A percentile compares a stretch with the other conserved stretches of the same genome.
Evolutionary conservation across 2,888 invertebrate genomes (phyloP).

Genomic region (Netelia inedita): DNA sequence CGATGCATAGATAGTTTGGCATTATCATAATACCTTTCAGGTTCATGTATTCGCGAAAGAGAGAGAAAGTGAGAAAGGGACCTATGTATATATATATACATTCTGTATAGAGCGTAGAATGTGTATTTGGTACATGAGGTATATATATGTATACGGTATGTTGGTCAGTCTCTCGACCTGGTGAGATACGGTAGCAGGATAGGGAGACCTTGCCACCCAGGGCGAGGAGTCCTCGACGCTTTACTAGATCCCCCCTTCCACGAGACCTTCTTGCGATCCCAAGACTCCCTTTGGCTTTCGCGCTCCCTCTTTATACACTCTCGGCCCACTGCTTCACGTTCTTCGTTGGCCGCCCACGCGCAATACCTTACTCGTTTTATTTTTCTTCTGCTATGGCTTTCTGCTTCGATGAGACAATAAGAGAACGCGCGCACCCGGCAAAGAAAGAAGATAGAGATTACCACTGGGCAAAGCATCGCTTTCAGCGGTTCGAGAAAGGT

Average conservation of each 20-base stretch:
- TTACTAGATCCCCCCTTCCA: constrained; percentile 30
- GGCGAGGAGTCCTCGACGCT: constrained; percentile 68
- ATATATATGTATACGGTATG: constrained; percentile 34
- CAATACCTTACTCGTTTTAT: constrained; percentile 37
- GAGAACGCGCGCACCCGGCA: too few species aligned
- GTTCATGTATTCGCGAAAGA: constrained; percentile 70
- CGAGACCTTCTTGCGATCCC: constrained; percentile 34
- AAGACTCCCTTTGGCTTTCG: neutral
- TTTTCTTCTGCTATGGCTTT: too few species aligned
- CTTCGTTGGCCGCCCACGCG: constrained; percentile 73
- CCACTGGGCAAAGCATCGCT: too few species aligned
- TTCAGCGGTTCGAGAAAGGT: too few species aligned
- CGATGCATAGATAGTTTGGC: constrained; percentile 77
- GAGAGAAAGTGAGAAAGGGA: constrained; percentile 1
- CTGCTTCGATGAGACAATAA: too few species aligned
- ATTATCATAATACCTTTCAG: constrained; percentile 78
- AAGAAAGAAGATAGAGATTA: too few species aligned
- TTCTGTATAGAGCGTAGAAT: too few species aligned
- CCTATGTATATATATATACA: constrained; percentile 29
- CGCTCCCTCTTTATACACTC: constrained; percentile 57
- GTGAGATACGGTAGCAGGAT: constrained; percentile 71
- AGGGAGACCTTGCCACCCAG: constrained; percentile 74
- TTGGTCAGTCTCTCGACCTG: constrained; percentile 57
- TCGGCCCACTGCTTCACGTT: constrained; percentile 42
- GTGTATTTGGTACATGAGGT: too few species aligned